Evolutionary conservation across 1,140 invertebrate genomes (phyloP).

Genomic region (Portunus trituberculatus): DNA sequence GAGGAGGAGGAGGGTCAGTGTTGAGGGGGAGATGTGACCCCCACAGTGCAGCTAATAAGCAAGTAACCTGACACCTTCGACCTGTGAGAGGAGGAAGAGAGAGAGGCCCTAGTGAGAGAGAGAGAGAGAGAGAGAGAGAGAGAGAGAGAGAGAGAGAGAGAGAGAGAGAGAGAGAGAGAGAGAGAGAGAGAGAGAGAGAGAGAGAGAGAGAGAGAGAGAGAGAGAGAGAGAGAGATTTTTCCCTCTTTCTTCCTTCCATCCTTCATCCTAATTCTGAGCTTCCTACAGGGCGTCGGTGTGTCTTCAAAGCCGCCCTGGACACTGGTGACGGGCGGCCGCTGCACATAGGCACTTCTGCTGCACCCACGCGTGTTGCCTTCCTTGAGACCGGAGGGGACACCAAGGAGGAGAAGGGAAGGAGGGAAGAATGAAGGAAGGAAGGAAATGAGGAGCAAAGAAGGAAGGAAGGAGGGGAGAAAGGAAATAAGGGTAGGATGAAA

Average conservation of each 20-base stretch:
- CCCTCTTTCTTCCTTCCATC: too few species aligned
- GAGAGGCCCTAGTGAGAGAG: background rate
- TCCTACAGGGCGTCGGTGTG: too few species aligned
- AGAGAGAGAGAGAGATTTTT: conserved; percentile 39
- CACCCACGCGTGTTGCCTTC: background rate
- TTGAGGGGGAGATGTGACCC: background rate
- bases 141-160: too few species aligned
- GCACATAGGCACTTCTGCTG: background rate
- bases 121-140: conserved; percentile 37
- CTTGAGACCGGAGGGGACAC: too few species aligned
- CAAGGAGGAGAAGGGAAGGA: too few species aligned
- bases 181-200: conserved; percentile 4
- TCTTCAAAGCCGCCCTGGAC: too few species aligned
- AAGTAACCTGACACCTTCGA: conserved; percentile 12
- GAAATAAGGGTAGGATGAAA: background rate
- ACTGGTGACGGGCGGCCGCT: too few species aligned
- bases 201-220: conserved; percentile 43
- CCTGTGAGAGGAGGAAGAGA: background rate
- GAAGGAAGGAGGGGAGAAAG: background rate
- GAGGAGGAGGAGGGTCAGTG: background rate
- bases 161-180: conserved; percentile 37
- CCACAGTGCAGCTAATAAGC: conserved; percentile 31
- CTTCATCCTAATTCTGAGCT: too few species aligned
- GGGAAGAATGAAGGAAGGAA: too few species aligned
- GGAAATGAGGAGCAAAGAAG: background rate